Base-by-base conservation (phyloP, 2,113 vertebrate genomes). In the Salvelinus alpinus region DNA sequence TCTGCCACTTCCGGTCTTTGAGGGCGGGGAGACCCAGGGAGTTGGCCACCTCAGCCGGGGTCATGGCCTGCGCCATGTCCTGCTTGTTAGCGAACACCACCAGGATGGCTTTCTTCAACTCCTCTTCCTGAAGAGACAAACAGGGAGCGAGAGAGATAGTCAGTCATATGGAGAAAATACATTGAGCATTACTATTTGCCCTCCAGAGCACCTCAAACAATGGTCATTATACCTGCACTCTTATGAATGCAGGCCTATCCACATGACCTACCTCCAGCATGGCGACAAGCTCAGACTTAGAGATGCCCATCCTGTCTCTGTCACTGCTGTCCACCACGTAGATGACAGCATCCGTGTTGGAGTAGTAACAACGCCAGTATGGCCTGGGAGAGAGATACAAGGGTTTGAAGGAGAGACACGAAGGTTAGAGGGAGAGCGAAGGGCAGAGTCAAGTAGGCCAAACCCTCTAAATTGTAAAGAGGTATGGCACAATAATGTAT, bases 81-180 rank as follows among this genome's bases (percentile, higher is more conserved):
- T 99, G 98, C 78, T 99, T 99, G 86, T 99, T 99, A 34, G 98
- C 98, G 91, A 99, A 99, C 68, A 99, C 98, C 81, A 99, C 95
- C 80, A 99, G 91, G 89, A 99, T 98, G 3, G 98, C 97, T 88
- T 99, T 99, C 90, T 97, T 98, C 84, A 99, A 86, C 86, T 99
- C 97, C 76, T 99, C 98, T 79, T 99, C 98, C 98, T 99, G 87
- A 7, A 75, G 16, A 48, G 16, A 13, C 31, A 72, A n/a, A 62
- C 3, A 18, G 2, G 2, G 3, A 31, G 24, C 13, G 13, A 68
- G 57, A n/a, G 9, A 14, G 22, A 29, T 0, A 64, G 25, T 65
- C 12, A 13, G 13, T 29, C 48, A 54, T 5, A 51, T 0, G 16
- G 4, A 54, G 13, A 54, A 54, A 54, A 54, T 22, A 13, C n/a